These are phyloP conservation scores for Odocoileus virginianus DNA, from an alignment of 2,113 vertebrate species.

Conservation along the genomic window DNA sequence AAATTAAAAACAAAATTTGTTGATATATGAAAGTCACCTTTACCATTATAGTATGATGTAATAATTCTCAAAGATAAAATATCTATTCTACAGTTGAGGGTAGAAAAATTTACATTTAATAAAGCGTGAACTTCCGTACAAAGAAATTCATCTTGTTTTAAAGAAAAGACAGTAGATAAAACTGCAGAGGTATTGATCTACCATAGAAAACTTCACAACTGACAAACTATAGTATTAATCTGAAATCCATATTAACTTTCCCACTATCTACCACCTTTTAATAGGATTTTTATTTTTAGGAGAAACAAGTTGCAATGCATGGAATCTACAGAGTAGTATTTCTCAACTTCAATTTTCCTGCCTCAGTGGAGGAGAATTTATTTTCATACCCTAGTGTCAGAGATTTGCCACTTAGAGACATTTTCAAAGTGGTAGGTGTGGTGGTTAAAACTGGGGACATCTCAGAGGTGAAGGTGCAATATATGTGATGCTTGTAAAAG, in stretches of 20 bases:
- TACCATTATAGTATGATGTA: slow-evolving; percentile 72
- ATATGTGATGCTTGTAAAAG: background rate
- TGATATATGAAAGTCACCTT: slow-evolving; percentile 73
- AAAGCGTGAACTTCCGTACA: slow-evolving; percentile 52
- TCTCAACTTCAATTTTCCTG: background rate
- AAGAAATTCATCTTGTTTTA: slow-evolving; percentile 57
- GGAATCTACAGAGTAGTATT: background rate
- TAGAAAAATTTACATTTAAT: slow-evolving; percentile 54
- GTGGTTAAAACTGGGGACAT: background rate
- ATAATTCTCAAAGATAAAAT: slow-evolving; percentile 71
- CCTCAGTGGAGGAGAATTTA: background rate
- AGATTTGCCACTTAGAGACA: background rate
- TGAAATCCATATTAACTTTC: slow-evolving; percentile 20
- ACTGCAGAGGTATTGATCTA: background rate
- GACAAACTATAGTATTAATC: background rate
- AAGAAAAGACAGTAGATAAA: slow-evolving; percentile 27
- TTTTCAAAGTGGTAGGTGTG: background rate
- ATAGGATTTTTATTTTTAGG: background rate
- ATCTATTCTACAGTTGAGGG: slow-evolving; percentile 59
- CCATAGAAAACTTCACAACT: slow-evolving; percentile 16
- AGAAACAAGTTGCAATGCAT: background rate
- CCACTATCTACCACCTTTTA: background rate
- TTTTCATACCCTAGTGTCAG: background rate
- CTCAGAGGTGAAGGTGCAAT: background rate
- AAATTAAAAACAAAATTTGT: slow-evolving; percentile 77